Evolutionary conservation across 2,888 invertebrate species (phyloP).

Genomic region (Agrilus cyanescens): DNA sequence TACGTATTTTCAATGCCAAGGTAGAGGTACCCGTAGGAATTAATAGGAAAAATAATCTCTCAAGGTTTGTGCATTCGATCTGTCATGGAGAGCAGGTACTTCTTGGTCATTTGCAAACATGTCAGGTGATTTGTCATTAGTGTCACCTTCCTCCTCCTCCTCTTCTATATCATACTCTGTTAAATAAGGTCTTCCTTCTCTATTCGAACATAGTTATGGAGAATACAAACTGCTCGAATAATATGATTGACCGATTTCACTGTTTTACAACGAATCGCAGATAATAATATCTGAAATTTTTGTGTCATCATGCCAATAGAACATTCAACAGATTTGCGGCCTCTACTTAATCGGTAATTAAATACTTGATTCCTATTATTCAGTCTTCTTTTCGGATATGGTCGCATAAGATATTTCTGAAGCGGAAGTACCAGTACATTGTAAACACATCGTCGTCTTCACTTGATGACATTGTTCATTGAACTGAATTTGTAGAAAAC

Average conservation of each 20-base stretch:
- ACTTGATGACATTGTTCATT: too few species aligned
- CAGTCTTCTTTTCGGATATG: constrained; percentile 1
- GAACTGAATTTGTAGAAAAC: too few species aligned
- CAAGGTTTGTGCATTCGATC: too few species aligned
- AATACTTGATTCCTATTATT: neutral
- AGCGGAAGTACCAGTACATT: constrained; percentile 6
- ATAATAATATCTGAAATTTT: constrained; percentile 3
- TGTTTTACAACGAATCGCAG: neutral
- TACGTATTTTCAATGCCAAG: too few species aligned
- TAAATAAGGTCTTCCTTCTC: constrained; percentile 2
- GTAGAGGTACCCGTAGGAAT: too few species aligned
- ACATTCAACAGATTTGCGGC: neutral
- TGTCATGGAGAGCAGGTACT: too few species aligned
- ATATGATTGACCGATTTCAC: constrained; percentile 2
- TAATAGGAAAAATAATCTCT: too few species aligned
- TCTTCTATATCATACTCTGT: too few species aligned
- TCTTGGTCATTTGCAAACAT: too few species aligned
- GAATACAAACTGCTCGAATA: neutral
- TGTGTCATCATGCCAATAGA: constrained; percentile 3
- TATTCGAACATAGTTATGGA: constrained; percentile 3
- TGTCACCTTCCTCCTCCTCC: too few species aligned
- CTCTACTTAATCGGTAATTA: constrained; percentile 3
- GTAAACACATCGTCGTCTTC: too few species aligned
- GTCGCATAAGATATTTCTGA: constrained; percentile 2
- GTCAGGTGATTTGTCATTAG: too few species aligned